Evolutionary conservation across 2,888 invertebrate genomes (phyloP), one percentile per base, ranked within the genome.

Genomic region (Zaprionus obscuricornis): DNA sequence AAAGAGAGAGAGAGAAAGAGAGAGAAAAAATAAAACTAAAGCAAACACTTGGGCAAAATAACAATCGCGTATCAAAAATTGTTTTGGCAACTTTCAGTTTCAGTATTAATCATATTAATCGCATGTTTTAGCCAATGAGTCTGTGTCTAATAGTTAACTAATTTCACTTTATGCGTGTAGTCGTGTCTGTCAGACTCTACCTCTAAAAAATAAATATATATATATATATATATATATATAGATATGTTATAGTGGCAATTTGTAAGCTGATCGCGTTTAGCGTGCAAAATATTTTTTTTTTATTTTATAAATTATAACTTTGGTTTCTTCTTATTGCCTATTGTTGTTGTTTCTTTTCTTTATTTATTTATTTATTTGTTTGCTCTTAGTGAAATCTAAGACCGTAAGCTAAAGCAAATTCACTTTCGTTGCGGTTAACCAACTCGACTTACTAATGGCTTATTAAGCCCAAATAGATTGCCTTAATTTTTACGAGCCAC

Each of bases 221-320:
- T 34, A 6, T 42, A 36, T 50, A 36, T 40, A 17, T 40, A 6
- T 14, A 31, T 22, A n/a, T n/a, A n/a, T n/a, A n/a, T n/a, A n/a
- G n/a, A n/a, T n/a, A n/a, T n/a, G n/a, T n/a, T n/a, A n/a, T 29
- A 26, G 56, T 47, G 74, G 52, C 51, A 51, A 77, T 72, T 72
- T 67, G 69, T 81, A 64, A 68, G 22, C 60, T 51, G 46, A 71
- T 60, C 75, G 55, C 56, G 62, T 59, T 56, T 76, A 58, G 85
- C 81, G 81, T 81, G 81, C 81, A 81, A 85, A n/a, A 84, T 81
- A 81, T 81, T 75, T 81, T n/a, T n/a, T n/a, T n/a, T n/a, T n/a
- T n/a, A n/a, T n/a, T n/a, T 62, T 49, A 60, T 72, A 64, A 72
- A 57, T 60, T 65, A 60, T 67, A 27, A 47, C 29, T 62, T 36